Conservation (phyloP, 2,113 vertebrate genomes). For the Macrotus californicus region DNA sequence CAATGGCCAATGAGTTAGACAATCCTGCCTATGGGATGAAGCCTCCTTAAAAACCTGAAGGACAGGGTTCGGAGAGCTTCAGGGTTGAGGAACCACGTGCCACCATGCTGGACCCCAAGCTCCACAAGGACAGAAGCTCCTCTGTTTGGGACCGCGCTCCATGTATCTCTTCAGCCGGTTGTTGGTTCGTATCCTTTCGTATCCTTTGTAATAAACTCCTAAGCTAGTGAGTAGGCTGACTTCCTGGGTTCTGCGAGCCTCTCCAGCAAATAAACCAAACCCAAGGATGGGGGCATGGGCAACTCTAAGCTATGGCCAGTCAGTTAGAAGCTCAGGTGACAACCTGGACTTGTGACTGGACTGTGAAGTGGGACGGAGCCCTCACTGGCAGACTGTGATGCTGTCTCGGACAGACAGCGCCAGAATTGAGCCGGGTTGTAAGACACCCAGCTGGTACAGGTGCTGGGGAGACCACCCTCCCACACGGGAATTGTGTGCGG, state of each 20-base stretch:
- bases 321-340: not conserved
- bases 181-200: too few species aligned
- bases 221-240: too few species aligned
- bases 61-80: not conserved
- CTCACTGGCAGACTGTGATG: not conserved
- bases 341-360: not conserved
- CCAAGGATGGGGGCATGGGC: not conserved
- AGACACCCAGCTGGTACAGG: too few species aligned
- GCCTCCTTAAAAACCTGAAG: not conserved
- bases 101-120: not conserved
- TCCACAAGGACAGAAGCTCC: not conserved
- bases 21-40: not conserved
- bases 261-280: not conserved
- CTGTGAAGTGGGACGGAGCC: not conserved
- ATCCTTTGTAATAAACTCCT: too few species aligned
- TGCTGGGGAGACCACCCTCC: not conserved
- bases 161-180: too few species aligned
- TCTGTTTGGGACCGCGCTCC: not conserved
- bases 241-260: too few species aligned
- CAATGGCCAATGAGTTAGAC: not conserved
- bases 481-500: not conserved
- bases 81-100: not conserved
- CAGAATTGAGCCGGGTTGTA: not conserved
- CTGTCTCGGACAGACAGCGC: not conserved
- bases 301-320: not conserved